Conservation (phyloP, 2,113 vertebrate genomes). For the Perca fluviatilis region DNA sequence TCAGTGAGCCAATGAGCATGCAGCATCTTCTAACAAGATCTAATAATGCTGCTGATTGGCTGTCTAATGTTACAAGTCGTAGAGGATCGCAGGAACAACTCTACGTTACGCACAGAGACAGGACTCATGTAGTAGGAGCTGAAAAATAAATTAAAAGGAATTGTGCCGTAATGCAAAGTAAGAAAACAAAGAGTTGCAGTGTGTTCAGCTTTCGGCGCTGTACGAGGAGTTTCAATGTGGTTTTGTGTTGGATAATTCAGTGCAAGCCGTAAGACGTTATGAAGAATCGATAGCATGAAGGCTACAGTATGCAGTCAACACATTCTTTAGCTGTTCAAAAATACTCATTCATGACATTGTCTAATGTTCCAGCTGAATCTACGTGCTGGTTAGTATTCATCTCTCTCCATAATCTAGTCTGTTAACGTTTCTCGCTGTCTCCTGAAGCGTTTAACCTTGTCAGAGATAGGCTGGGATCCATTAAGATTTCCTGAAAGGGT, state of each 20-base stretch:
- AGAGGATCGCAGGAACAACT: too few relatives aligned
- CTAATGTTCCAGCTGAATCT: slow-evolving; percentile 35
- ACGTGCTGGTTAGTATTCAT: slow-evolving; percentile 64
- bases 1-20: too few relatives aligned
- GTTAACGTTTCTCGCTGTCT: slow-evolving; percentile 66
- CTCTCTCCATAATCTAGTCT: slow-evolving; percentile 67
- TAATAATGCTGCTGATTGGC: too few relatives aligned
- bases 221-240: background rate
- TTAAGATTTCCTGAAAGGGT: slow-evolving; percentile 80
- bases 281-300: slow-evolving; percentile 13
- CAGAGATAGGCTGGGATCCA: slow-evolving; percentile 79
- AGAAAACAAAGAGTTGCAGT: background rate
- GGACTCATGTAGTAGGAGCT: too few relatives aligned
- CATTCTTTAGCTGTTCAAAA: background rate
- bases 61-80: too few relatives aligned
- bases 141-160: too few relatives aligned
- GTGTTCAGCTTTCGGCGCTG: background rate
- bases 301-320: background rate
- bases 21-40: too few relatives aligned
- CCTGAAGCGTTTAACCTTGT: slow-evolving; percentile 83
- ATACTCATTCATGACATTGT: background rate
- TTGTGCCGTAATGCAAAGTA: too few relatives aligned
- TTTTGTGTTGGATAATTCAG: background rate
- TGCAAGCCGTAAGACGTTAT: background rate
- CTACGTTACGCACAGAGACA: too few relatives aligned